Conservation (phyloP, 2,888 invertebrate species). For the Cephus pulcher region DNA sequence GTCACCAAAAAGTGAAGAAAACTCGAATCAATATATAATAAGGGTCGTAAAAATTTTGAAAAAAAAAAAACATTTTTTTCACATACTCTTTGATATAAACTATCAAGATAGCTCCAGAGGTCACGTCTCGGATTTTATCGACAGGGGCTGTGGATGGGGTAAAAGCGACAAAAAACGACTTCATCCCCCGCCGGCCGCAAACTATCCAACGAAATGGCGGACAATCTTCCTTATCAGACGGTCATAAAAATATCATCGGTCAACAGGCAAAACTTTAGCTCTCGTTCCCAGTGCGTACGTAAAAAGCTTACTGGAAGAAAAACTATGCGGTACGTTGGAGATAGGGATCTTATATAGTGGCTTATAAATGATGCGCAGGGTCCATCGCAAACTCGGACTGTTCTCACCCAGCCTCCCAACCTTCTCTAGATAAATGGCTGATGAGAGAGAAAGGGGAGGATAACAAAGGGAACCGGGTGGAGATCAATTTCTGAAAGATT, state of each 20-base stretch:
- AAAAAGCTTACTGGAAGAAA: slow-evolving; percentile 22
- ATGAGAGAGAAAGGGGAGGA: neutral
- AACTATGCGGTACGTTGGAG: slow-evolving; percentile 32
- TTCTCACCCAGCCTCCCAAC: neutral
- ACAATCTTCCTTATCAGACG: slow-evolving; percentile 38
- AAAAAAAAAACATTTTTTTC: neutral
- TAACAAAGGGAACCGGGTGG: neutral
- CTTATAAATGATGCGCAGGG: slow-evolving; percentile 44
- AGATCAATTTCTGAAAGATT: neutral
- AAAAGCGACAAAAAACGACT: slow-evolving; percentile 6
- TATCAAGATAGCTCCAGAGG: neutral
- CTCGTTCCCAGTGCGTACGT: neutral
- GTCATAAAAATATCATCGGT: slow-evolving; percentile 44
- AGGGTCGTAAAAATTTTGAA: neutral
- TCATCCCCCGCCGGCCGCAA: neutral
- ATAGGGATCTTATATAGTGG: slow-evolving; percentile 39
- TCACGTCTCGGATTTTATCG: slow-evolving; percentile 11
- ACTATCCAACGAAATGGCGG: neutral
- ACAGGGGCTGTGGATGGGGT: neutral
- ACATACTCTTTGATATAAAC: neutral
- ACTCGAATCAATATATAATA: neutral
- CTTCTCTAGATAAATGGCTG: slow-evolving; percentile 23
- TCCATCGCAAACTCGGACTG: slow-evolving; percentile 11
- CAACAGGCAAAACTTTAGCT: slow-evolving; percentile 29
- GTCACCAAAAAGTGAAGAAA: no score